These are phyloP conservation scores for Dryobates pubescens DNA, from an alignment of 2,797 vertebrate genomes.

Conservation along the genomic window DNA sequence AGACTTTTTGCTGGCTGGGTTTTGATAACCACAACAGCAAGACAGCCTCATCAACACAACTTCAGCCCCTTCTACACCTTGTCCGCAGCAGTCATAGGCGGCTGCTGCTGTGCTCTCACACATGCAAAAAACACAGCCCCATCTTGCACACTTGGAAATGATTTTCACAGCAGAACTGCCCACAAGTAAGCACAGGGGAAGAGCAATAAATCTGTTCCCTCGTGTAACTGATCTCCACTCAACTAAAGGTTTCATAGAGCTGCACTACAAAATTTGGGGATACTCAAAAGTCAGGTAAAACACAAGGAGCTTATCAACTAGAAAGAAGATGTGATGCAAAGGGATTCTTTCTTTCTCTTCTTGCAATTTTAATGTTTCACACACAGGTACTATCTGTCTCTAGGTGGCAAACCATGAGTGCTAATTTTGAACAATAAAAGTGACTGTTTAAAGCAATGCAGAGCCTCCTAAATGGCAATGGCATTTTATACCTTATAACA, in stretches of 20 bases:
- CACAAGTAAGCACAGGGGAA: not conserved
- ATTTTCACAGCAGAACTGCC: not conserved
- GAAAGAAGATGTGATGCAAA: not conserved
- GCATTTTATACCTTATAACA: not conserved
- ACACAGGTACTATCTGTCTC: not conserved
- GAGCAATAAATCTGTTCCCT: not conserved
- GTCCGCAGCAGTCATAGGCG: rapidly evolving
- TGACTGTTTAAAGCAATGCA: not conserved
- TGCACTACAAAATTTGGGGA: not conserved
- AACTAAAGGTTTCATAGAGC: not conserved
- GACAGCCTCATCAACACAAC: not conserved
- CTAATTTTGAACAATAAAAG: not conserved
- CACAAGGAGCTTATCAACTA: not conserved
- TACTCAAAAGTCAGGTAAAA: not conserved
- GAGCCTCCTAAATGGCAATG: not conserved
- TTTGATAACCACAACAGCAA: not conserved
- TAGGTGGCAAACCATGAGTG: not conserved
- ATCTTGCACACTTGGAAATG: not conserved
- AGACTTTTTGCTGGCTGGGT: not conserved
- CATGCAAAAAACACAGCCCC: not conserved
- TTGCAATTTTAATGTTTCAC: not conserved
- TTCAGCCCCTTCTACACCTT: rapidly evolving
- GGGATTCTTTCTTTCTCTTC: not conserved
- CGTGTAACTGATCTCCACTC: not conserved
- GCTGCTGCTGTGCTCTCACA: rapidly evolving